Evolutionary conservation across 2,113 vertebrate species (phyloP).

Genomic region (Grallaria varia): DNA sequence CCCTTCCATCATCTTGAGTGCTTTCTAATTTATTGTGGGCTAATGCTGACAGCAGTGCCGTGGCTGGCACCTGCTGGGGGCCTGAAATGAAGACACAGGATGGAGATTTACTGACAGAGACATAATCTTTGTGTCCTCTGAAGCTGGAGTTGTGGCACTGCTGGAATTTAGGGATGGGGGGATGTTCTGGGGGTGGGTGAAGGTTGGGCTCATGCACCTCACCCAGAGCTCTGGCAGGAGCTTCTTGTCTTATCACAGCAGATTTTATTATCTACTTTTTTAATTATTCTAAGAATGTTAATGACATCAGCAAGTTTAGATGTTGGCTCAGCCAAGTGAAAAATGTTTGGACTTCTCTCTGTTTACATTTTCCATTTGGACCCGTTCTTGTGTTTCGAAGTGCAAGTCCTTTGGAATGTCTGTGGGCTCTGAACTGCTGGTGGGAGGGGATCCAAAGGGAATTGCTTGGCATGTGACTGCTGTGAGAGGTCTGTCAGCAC

Average conservation of each 20-base stretch:
- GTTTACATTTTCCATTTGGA: not conserved
- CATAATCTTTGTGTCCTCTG: not conserved
- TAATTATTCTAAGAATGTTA: not conserved
- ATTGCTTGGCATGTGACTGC: not conserved
- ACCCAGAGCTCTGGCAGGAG: not conserved
- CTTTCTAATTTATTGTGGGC: conserved; percentile 59
- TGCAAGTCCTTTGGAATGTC: not conserved
- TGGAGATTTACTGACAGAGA: conserved; percentile 12
- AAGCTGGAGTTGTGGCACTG: not conserved
- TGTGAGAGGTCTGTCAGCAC: not conserved
- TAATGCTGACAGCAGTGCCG: conserved; percentile 39
- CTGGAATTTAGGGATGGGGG: not conserved
- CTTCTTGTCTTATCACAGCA: not conserved
- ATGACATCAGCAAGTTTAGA: not conserved
- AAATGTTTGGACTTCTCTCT: not conserved
- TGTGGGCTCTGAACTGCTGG: not conserved
- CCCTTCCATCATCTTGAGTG: conserved; percentile 45
- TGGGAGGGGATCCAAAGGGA: not conserved
- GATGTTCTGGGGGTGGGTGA: not conserved
- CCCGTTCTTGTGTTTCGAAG: not conserved
- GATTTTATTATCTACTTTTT: not conserved
- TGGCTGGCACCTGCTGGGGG: not conserved
- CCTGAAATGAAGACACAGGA: conserved; percentile 34
- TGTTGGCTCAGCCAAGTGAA: not conserved
- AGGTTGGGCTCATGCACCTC: not conserved